Evolutionary conservation across 2,888 invertebrate genomes (phyloP).

Genomic region (Hetaerina titia): DNA sequence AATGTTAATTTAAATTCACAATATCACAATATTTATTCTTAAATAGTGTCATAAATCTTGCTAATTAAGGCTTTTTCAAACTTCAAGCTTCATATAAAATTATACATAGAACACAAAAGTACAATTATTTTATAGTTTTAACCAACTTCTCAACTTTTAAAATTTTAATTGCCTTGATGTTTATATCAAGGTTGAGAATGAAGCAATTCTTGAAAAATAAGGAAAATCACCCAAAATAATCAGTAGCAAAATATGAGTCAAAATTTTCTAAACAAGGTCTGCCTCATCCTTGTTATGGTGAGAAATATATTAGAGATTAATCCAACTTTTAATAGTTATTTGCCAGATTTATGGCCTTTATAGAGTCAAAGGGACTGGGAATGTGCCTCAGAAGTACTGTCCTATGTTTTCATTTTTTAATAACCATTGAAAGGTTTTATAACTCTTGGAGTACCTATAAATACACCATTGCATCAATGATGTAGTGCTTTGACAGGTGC

Average conservation of each 20-base stretch:
- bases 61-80: slow-evolving; percentile 60
- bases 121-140: slow-evolving; percentile 64
- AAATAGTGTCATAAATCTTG: slow-evolving; percentile 51
- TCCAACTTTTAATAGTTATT: slow-evolving; percentile 63
- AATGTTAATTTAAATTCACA: slow-evolving; percentile 35
- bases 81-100: slow-evolving; percentile 55
- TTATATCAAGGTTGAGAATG: slow-evolving; percentile 41
- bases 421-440: slow-evolving; percentile 51
- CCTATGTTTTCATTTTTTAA: slow-evolving; percentile 65
- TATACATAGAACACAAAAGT: slow-evolving; percentile 53
- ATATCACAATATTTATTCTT: slow-evolving; percentile 41
- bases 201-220: slow-evolving; percentile 40
- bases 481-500: slow-evolving; percentile 65
- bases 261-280: slow-evolving; percentile 62
- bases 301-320: slow-evolving; percentile 60
- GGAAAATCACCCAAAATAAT: slow-evolving; percentile 37
- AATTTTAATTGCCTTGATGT: slow-evolving; percentile 16
- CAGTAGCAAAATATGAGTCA: slow-evolving; percentile 31
- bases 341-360: slow-evolving; percentile 66
- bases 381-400: slow-evolving; percentile 66
- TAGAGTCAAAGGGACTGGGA: slow-evolving; percentile 66
- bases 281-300: slow-evolving; percentile 65
- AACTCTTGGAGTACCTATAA: slow-evolving; percentile 64
- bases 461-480: slow-evolving; percentile 62
- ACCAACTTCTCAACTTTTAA: slow-evolving; percentile 33